Percentiles rank a stretch among this genome's conserved stretches.
Evolutionary conservation across 2,797 vertebrate species (phyloP).

Genomic region (Oryzias sinensis): DNA sequence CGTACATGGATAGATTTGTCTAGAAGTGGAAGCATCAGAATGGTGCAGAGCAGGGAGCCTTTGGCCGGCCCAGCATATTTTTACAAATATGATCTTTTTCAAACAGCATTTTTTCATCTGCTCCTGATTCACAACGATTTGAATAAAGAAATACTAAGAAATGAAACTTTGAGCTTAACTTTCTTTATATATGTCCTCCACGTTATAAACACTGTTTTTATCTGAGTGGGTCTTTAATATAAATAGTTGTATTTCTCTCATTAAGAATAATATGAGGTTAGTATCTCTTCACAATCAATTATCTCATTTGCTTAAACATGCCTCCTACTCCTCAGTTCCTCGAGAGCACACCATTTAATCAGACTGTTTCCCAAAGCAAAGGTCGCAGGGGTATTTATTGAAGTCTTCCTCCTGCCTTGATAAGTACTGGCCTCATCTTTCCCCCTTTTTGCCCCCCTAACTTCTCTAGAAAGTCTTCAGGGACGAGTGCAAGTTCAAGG

Average conservation of each 20-base stretch:
- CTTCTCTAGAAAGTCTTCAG: constrained; percentile 84
- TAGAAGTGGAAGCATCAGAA: no score
- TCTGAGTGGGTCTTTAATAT: no score
- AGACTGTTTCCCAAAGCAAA: constrained; percentile 42
- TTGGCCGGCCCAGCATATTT: no score
- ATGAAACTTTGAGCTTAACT: no score
- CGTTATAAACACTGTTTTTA: no score
- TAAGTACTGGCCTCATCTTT: constrained; percentile 21
- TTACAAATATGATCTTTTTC: no score
- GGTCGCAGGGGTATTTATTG: constrained; percentile 43
- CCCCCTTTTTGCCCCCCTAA: neutral
- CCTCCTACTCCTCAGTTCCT: constrained; percentile 53
- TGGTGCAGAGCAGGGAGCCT: no score
- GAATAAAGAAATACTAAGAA: no score
- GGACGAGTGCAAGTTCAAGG: constrained; percentile 94
- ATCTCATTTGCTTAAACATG: constrained; percentile 49
- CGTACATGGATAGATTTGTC: no score
- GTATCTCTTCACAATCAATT: constrained; percentile 33
- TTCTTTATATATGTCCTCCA: no score
- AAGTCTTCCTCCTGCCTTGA: constrained; percentile 12
- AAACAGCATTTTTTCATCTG: no score
- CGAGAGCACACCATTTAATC: constrained; percentile 41
- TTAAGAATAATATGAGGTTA: constrained; percentile 22
- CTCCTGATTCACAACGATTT: no score
- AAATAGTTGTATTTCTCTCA: neutral